A percentile compares a stretch with the other conserved stretches of the same genome.
These are phyloP conservation scores for Nephrocerus scutellatus DNA, from an alignment of 2,888 invertebrate species.

Conservation along the genomic window DNA sequence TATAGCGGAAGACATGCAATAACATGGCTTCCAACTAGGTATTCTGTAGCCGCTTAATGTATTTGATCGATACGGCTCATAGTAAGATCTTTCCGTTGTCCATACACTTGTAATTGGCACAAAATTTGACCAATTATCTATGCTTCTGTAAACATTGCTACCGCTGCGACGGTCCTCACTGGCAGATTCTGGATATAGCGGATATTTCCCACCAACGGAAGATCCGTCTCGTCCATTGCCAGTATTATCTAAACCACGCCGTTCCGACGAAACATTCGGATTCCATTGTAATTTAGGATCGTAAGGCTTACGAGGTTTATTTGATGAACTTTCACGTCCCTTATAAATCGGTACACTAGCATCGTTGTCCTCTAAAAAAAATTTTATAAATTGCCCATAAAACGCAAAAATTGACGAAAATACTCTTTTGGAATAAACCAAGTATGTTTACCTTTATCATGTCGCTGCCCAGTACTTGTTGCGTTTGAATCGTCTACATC, in stretches of 20 bases:
- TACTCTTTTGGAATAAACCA: background rate
- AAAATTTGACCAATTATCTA: slow-evolving; percentile 43
- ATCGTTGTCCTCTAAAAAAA: slow-evolving; percentile 35
- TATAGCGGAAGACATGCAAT: slow-evolving; percentile 34
- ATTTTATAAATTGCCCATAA: background rate
- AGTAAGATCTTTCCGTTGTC: slow-evolving; percentile 41
- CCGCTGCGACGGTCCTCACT: slow-evolving; percentile 27
- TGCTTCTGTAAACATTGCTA: slow-evolving; percentile 32
- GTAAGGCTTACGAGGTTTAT: slow-evolving; percentile 34
- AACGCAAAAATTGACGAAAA: background rate
- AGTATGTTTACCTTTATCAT: slow-evolving; percentile 34
- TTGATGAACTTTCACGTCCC: slow-evolving; percentile 35
- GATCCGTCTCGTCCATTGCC: slow-evolving; percentile 17
- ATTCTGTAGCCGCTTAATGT: slow-evolving; percentile 28
- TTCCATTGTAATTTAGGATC: slow-evolving; percentile 42
- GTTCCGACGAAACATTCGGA: slow-evolving; percentile 37
- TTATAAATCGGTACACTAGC: slow-evolving; percentile 46
- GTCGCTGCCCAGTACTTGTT: slow-evolving; percentile 38
- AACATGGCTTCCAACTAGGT: slow-evolving; percentile 47
- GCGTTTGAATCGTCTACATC: slow-evolving; percentile 38
- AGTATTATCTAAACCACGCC: slow-evolving; percentile 25
- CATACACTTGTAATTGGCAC: slow-evolving; percentile 35
- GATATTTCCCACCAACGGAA: slow-evolving; percentile 27
- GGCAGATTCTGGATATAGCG: slow-evolving; percentile 36
- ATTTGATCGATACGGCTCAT: slow-evolving; percentile 32